phyloP scores from a whole-genome alignment of 1,140 invertebrate species.

The Papilio helenus region DNA sequence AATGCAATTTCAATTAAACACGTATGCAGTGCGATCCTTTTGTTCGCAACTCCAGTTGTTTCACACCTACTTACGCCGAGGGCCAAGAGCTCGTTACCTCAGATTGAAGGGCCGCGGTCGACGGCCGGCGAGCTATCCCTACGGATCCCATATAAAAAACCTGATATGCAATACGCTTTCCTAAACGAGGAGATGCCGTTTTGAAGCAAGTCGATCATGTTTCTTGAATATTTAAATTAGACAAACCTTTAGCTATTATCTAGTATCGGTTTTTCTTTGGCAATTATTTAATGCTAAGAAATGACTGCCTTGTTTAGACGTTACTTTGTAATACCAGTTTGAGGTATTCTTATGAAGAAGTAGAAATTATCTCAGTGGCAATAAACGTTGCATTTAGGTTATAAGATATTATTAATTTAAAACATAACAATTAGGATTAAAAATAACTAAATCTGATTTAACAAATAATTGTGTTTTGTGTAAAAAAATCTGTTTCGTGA shows the following conservation, averaged over 20 bases:
- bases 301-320: neutral
- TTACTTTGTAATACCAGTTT: neutral
- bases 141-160: conserved; percentile 63
- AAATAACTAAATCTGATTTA: neutral
- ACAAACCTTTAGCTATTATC: conserved; percentile 2
- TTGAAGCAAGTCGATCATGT: conserved; percentile 51
- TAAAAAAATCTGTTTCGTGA: too few species aligned
- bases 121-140: conserved; percentile 59
- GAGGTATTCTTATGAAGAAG: neutral
- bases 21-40: conserved; percentile 63
- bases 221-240: conserved; percentile 41
- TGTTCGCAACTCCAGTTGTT: conserved; percentile 71
- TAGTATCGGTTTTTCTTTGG: conserved; percentile 1
- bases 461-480: too few species aligned
- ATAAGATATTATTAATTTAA: neutral
- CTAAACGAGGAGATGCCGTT: conserved; percentile 51
- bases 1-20: conserved; percentile 55
- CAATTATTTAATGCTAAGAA: conserved; percentile 26
- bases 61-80: conserved; percentile 74
- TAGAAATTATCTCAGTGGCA: neutral
- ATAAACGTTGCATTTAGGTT: neutral
- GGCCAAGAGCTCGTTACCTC: conserved; percentile 71
- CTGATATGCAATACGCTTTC: conserved; percentile 68
- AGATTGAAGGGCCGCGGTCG: conserved; percentile 78
- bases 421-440: neutral